Conservation (phyloP, 2,113 vertebrate genomes). For the Anguilla rostrata region DNA sequence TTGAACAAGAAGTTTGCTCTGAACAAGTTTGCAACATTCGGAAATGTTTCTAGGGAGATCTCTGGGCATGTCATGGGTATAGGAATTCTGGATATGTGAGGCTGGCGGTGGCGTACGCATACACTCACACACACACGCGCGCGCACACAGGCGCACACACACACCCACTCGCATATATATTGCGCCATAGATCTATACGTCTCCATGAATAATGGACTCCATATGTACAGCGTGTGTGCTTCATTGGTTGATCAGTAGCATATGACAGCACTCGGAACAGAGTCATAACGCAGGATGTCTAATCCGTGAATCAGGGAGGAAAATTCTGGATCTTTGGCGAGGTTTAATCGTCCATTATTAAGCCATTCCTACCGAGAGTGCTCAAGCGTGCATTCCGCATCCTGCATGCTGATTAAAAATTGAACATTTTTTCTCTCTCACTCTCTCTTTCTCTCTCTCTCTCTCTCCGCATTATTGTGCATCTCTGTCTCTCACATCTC, state of each 20-base stretch:
- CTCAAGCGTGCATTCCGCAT: constrained; percentile 34
- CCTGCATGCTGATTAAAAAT: constrained; percentile 54
- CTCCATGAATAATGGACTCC: constrained; percentile 6
- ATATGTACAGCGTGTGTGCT: background rate
- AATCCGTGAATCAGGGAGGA: constrained; percentile 16
- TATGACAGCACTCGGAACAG: background rate
- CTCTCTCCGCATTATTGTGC: constrained; percentile 8
- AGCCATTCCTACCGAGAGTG: constrained; percentile 45
- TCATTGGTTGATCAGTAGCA: background rate
- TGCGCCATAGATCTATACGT: background rate
- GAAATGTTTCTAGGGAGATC: no score
- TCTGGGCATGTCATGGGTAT: no score
- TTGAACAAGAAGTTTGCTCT: no score
- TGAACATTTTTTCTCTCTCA: constrained; percentile 30
- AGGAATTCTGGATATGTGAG: no score
- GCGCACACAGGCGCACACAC: background rate
- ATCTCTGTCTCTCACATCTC: constrained; percentile 12
- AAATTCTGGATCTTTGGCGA: constrained; percentile 35
- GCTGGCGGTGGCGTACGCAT: background rate
- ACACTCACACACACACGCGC: background rate
- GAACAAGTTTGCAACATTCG: no score
- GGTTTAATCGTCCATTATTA: constrained; percentile 56
- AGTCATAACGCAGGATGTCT: constrained; percentile 17
- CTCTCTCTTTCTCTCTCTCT: background rate
- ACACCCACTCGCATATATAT: background rate